Evolutionary conservation across 1,140 invertebrate species (phyloP), one percentile per base, ranked within the genome.

Genomic region (Artemia franciscana): DNA sequence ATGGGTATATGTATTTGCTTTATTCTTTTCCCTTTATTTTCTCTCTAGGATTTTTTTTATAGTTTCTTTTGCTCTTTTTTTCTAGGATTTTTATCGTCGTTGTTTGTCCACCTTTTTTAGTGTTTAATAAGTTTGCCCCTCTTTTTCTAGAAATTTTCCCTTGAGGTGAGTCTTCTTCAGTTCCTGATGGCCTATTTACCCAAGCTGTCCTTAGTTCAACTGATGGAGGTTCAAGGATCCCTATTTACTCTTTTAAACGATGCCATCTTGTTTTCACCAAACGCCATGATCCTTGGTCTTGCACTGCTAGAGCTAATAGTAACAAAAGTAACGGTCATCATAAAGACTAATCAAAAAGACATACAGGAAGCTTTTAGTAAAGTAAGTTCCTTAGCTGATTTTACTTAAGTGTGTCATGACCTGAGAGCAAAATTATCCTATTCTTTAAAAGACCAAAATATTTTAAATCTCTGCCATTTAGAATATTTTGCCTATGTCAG

Each of bases 231-330:
- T 0, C 92, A 89, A 87, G 75, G 76, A 5, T 83, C 86, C 0
- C 73, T 93, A 56, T 72, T 87, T 12, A 75, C 79, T n/a, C 76
- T 93, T 26, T 75, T 91, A n/a, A 81, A 81, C 67, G 89, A 93
- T 66, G 82, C 83, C 57, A 73, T 82, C 23, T 72, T 69, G 58
- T 70, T 89, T 4, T 77, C 78, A 58, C 84, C 88, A 7, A 80
- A 84, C 9, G 86, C 86, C 5, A 84, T 88, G 66, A 91, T 93
- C 69, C 73, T 91, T 2, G 73, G 90, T 21, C 72, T 91, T 5
- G 83, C 84, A 51, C 82, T 91, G 63, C 72, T 93, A 2, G 84
- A 87, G 73, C 87, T 92, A 73, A 88, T 89, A 73, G 86, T 91
- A 27, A 84, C 86, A 68, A 83, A 84, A 66, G 85, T 83, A 65